Conservation (phyloP, 2,797 vertebrate genomes). For the Syngnathus rostellatus region DNA sequence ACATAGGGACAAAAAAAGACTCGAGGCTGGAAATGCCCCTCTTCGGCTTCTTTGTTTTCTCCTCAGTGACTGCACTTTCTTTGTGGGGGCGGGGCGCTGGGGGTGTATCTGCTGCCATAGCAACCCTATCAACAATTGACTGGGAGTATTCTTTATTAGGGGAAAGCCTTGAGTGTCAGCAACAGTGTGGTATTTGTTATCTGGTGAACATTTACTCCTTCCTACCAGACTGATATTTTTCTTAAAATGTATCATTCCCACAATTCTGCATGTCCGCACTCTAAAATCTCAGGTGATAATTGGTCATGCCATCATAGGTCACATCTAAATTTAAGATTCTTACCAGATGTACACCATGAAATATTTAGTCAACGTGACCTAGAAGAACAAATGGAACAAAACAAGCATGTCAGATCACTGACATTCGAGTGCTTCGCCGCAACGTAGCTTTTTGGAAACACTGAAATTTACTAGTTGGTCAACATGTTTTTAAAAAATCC, state of each 20-base stretch:
- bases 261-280: background rate
- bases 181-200: background rate
- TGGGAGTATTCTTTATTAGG: slow-evolving; percentile 2
- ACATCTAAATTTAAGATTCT: slow-evolving; percentile 42
- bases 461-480: too few relatives aligned
- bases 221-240: background rate
- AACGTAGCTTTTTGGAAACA: background rate
- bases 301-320: slow-evolving; percentile 18
- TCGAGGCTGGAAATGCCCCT: slow-evolving; percentile 26
- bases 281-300: slow-evolving; percentile 10
- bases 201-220: background rate
- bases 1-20: slow-evolving; percentile 22
- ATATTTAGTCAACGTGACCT: slow-evolving; percentile 47
- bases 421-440: background rate
- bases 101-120: slow-evolving; percentile 1
- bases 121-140: slow-evolving; percentile 8
- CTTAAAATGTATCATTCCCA: background rate
- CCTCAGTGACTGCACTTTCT: background rate
- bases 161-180: slow-evolving; percentile 18
- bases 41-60: background rate
- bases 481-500: too few relatives aligned
- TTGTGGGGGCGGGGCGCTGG: background rate
- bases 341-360: slow-evolving; percentile 41
- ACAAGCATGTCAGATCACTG: slow-evolving; percentile 1
- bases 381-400: slow-evolving; percentile 36